Evolutionary conservation across 2,797 vertebrate species (phyloP), one percentile per base, ranked within the genome.

Genomic region (Setipinna tenuifilis): DNA sequence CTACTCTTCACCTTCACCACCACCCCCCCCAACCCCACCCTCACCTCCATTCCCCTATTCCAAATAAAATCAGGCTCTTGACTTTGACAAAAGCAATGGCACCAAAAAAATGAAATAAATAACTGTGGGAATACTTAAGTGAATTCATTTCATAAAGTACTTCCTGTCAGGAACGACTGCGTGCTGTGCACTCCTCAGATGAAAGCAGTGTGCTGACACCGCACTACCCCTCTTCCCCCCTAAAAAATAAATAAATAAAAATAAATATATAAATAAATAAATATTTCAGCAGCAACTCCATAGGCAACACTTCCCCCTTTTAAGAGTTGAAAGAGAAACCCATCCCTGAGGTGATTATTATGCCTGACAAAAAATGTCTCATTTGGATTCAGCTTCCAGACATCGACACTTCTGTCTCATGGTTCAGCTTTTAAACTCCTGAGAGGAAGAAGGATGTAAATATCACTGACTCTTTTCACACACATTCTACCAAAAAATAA

Each of bases 261-360:
- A 54, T 54, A 54, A 54, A 54, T 54, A 54, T 54, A 54, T 48
- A 54, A 54, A 54, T 54, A 54, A 54, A 54, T 54, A 54, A 54
- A 54, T 10, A 54, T 10, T 54, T 54, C 35, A 44, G 83, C 50
- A 83, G 23, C 83, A 35, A 6, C 54, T 86, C 62, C 65, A 83
- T 78, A 85, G 87, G 86, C 87, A 58, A 61, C 81, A 23, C 6
- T 19, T 68, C 23, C 71, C 78, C 75, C 86, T 84, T 89, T 57
- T 57, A n/a, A 16, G 17, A 86, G 80, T 92, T 89, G 71, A 91
- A 92, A 90, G 83, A 87, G 71, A 78, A 35, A 25, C 35, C 58
- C 28, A 35, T 68, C 62, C 48, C 31, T 3, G 44, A 85, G 84
- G 85, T 23, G 58, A 85, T 85, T 82, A 80, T 21, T 17, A 2